Evolutionary conservation across 2,113 vertebrate species (phyloP).

Genomic region (Dipodomys stephensi): DNA sequence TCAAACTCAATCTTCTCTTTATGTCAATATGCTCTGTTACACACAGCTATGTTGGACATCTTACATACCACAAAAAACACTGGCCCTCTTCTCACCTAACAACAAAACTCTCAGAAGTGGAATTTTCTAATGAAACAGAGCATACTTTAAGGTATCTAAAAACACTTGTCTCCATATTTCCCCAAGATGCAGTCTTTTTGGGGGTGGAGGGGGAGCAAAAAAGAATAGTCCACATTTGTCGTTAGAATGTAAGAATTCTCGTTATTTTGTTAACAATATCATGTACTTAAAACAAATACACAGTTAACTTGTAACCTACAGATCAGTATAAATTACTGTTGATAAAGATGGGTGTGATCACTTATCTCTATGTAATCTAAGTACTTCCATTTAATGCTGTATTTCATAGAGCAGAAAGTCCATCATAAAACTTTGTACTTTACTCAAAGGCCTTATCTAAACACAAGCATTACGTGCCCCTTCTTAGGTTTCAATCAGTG

Average conservation of each 20-base stretch:
- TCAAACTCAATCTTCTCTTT: background rate
- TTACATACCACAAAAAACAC: background rate
- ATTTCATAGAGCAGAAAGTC: constrained; percentile 84
- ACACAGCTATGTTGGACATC: background rate
- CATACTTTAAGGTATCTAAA: background rate
- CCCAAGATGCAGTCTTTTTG: background rate
- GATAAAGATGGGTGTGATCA: constrained; percentile 73
- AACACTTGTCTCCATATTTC: background rate
- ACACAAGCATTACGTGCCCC: constrained; percentile 79
- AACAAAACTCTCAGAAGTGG: constrained; percentile 11
- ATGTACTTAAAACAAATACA: background rate
- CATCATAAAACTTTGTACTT: constrained; percentile 89
- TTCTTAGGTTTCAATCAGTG: constrained; percentile 62
- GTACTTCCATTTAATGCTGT: constrained; percentile 73
- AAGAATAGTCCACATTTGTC: background rate
- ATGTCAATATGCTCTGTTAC: background rate
- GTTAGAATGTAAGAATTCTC: constrained; percentile 15
- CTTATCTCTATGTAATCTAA: constrained; percentile 85
- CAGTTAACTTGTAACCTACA: constrained; percentile 67
- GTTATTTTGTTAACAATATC: constrained; percentile 4
- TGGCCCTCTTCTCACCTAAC: background rate
- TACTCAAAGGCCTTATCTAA: constrained; percentile 80
- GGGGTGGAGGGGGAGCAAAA: background rate
- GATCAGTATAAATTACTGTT: constrained; percentile 27
- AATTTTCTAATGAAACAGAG: constrained; percentile 37